These are phyloP conservation scores for Bubo bubo DNA, from an alignment of 2,113 vertebrate genomes.

Conservation along the genomic window DNA sequence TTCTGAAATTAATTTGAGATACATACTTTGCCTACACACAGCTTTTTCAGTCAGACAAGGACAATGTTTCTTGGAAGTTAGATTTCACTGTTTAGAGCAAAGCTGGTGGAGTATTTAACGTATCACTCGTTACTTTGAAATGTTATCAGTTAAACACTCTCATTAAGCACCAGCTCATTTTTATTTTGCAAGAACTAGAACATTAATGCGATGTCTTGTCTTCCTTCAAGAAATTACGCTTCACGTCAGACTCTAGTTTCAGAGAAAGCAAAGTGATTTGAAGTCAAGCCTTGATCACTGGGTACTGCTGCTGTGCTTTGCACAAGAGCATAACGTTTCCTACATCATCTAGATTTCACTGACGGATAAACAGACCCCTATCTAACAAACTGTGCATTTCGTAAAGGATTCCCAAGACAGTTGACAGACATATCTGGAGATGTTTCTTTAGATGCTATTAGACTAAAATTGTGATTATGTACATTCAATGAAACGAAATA, in stretches of 20 bases:
- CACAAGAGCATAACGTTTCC: background rate
- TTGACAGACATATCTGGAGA: background rate
- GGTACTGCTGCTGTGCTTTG: background rate
- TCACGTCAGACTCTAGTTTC: background rate
- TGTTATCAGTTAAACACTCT: background rate
- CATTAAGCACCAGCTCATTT: background rate
- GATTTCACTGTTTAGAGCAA: background rate
- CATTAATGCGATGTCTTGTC: background rate
- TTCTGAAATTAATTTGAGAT: background rate
- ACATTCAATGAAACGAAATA: background rate
- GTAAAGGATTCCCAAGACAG: background rate
- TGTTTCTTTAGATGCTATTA: background rate
- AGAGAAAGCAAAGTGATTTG: background rate
- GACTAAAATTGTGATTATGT: background rate
- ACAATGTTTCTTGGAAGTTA: background rate
- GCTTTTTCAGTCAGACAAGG: background rate
- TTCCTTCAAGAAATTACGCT: background rate
- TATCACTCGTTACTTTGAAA: background rate
- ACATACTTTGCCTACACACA: background rate
- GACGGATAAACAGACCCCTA: background rate
- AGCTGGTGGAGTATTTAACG: background rate
- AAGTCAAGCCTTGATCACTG: background rate
- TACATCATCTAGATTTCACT: background rate
- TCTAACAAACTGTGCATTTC: background rate
- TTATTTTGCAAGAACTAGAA: background rate